Evolutionary conservation across 35 echinoderm and acorn worm genomes (phyloP).

Genomic region (Chiridota heheva): DNA sequence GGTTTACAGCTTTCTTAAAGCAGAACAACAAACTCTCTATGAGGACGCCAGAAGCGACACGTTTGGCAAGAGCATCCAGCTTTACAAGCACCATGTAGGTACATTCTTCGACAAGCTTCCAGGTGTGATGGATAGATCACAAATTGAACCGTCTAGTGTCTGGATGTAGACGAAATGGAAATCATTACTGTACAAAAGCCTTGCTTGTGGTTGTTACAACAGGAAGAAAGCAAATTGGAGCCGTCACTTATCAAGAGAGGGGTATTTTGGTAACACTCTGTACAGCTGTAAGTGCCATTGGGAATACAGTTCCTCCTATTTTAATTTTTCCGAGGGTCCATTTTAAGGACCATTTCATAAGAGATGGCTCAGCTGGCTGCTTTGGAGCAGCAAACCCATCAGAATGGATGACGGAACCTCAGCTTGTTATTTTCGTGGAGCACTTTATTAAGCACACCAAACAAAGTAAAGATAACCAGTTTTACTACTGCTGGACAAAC

Average conservation of each 20-base stretch:
- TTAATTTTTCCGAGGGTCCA: slow-evolving; percentile 21
- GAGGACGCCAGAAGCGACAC: slow-evolving; percentile 43
- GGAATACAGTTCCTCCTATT: slow-evolving; percentile 16
- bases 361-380: slow-evolving; percentile 23
- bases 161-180: slow-evolving; percentile 55
- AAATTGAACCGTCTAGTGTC: slow-evolving; percentile 15
- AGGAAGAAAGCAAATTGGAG: slow-evolving; percentile 50
- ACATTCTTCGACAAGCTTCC: slow-evolving; percentile 26
- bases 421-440: slow-evolving; percentile 12
- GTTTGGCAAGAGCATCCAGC: slow-evolving; percentile 30
- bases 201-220: slow-evolving; percentile 14
- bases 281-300: slow-evolving; percentile 22
- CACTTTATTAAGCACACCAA: background rate
- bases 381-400: slow-evolving; percentile 9
- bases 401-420: slow-evolving; percentile 20
- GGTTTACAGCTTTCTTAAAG: slow-evolving; percentile 23
- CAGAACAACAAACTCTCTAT: slow-evolving; percentile 1
- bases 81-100: slow-evolving; percentile 11
- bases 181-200: slow-evolving; percentile 15
- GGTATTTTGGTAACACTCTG: slow-evolving; percentile 25
- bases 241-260: slow-evolving; percentile 18
- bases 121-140: slow-evolving; percentile 24
- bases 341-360: slow-evolving; percentile 18
- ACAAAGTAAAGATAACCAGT: background rate
- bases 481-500: slow-evolving; percentile 26